Evolutionary conservation across 2,888 invertebrate species (phyloP).

Genomic region (Macropis europaea): DNA sequence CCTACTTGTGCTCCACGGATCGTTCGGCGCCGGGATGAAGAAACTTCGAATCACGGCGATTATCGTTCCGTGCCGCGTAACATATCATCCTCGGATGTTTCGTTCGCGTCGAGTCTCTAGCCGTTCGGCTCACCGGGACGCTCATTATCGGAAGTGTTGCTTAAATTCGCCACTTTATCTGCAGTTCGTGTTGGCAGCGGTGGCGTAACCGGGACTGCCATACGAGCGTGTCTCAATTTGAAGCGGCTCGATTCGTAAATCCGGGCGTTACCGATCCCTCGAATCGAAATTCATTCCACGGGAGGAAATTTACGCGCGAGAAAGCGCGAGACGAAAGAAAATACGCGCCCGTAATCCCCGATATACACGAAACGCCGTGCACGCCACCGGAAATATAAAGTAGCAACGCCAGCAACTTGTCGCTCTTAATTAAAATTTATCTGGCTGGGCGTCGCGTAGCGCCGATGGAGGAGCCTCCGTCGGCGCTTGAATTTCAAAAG

Average conservation of each 20-base stretch:
- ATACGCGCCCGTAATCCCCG: constrained; percentile 41
- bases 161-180: neutral
- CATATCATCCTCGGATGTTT: too few relatives aligned
- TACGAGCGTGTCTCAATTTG: constrained; percentile 5
- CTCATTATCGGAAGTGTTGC: neutral
- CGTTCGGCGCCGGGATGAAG: too few relatives aligned
- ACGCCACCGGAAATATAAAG: constrained; percentile 61
- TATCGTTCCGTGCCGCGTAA: too few relatives aligned
- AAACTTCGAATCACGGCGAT: too few relatives aligned
- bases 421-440: constrained; percentile 64
- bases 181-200: neutral
- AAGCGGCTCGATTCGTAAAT: too few relatives aligned
- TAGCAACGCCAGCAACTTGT: constrained; percentile 46
- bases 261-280: neutral
- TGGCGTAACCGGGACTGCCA: neutral
- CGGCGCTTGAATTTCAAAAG: constrained; percentile 38
- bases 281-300: constrained; percentile 32
- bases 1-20: too few relatives aligned
- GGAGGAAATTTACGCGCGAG: constrained; percentile 27
- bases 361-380: constrained; percentile 26
- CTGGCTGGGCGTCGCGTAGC: constrained; percentile 40
- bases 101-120: neutral
- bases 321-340: constrained; percentile 3
- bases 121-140: too few relatives aligned
- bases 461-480: constrained; percentile 15